Conservation (phyloP, 2,113 vertebrate genomes). For the Pithys albifrons region DNA sequence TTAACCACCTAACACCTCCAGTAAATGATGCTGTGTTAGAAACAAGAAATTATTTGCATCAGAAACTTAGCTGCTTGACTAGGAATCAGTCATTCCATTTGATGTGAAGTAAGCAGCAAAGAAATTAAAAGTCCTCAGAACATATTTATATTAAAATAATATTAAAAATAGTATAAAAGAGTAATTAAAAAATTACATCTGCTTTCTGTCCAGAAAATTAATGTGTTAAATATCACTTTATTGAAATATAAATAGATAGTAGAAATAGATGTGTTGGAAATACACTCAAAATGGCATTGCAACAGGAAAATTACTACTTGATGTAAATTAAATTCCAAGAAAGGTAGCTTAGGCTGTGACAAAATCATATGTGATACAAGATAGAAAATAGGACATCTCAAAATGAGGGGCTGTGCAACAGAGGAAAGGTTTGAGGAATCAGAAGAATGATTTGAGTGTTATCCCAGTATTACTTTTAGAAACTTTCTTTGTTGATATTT, state of each 20-base stretch:
- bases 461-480: not conserved
- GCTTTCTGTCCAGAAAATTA: not conserved
- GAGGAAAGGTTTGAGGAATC: not conserved
- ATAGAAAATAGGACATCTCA: not conserved
- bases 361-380: not conserved
- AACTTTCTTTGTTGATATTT: not conserved
- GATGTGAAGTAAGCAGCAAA: not conserved
- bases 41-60: not conserved
- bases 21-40: not conserved
- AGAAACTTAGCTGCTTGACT: not conserved
- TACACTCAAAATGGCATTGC: not conserved
- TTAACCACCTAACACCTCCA: fast-evolving
- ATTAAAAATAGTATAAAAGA: not conserved
- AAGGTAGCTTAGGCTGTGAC: not conserved
- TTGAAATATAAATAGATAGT: not conserved
- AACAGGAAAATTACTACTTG: not conserved
- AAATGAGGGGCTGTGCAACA: not conserved
- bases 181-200: fast-evolving
- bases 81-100: not conserved
- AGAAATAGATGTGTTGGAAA: not conserved
- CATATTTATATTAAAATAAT: not conserved
- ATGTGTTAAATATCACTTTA: not conserved
- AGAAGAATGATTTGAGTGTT: not conserved
- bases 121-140: not conserved
- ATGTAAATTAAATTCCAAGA: not conserved